phyloP scores from a whole-genome alignment of 2,888 invertebrate species.

The Synergus gifuensis region DNA sequence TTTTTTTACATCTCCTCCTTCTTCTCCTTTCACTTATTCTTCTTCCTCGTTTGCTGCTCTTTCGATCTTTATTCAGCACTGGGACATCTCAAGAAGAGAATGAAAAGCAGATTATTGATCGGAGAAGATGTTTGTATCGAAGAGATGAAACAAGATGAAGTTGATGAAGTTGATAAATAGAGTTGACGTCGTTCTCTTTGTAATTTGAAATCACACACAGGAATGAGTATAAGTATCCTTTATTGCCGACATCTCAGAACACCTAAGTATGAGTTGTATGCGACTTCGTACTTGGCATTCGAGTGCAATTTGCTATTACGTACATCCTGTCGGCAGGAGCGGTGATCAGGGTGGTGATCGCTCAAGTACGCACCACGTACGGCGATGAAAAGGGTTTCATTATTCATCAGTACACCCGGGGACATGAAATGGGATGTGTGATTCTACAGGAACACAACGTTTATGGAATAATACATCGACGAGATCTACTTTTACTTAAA shows the following conservation, averaged over 20 bases:
- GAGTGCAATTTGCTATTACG: conserved; percentile 67
- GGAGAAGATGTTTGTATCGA: neutral
- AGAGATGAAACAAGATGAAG: neutral
- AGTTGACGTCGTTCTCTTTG: neutral
- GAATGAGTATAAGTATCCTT: conserved; percentile 44
- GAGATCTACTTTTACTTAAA: conserved; percentile 2
- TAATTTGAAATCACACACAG: conserved; percentile 18
- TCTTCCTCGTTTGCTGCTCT: neutral
- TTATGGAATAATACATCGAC: neutral
- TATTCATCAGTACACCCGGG: conserved; percentile 57
- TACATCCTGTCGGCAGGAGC: conserved; percentile 57
- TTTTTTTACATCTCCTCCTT: conserved; percentile 11
- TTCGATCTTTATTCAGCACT: neutral
- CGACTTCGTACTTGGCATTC: conserved; percentile 44
- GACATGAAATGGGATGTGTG: neutral
- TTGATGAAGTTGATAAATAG: conserved; percentile 5
- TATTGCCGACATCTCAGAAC: conserved; percentile 47
- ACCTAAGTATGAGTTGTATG: conserved; percentile 47
- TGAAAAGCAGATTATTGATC: neutral
- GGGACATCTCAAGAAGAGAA: neutral
- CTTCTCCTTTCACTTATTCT: conserved; percentile 11
- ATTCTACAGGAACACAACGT: conserved; percentile 4
- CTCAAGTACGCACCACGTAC: conserved; percentile 54
- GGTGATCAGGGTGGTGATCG: conserved; percentile 57
- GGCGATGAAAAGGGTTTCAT: conserved; percentile 62